Conservation (phyloP, 1,140 invertebrate species). For the Bathynomus jamesi region DNA sequence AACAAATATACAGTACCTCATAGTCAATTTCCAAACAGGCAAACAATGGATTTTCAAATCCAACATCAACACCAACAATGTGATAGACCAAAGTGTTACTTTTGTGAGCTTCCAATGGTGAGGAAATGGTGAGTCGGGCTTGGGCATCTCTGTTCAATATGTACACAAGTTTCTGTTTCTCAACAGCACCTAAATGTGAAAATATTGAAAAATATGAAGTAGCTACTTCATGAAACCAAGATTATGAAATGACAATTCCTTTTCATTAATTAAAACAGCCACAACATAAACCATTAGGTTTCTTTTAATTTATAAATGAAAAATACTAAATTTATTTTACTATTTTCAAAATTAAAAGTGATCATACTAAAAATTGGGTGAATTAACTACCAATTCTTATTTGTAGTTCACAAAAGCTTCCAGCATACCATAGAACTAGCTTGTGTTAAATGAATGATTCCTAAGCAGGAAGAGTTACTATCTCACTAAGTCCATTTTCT, state of each 20-base stretch:
- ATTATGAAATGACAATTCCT: conserved; percentile 3
- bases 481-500: too few relatives aligned
- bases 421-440: too few relatives aligned
- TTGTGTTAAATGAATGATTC: too few relatives aligned
- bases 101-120: conserved; percentile 97
- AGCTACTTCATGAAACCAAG: conserved; percentile 4
- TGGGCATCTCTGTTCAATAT: conserved; percentile 97
- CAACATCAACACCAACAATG: conserved; percentile 97
- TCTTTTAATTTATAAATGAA: too few relatives aligned
- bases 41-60: conserved; percentile 99
- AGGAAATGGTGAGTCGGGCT: conserved; percentile 94
- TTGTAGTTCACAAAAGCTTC: too few relatives aligned
- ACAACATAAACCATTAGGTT: too few relatives aligned
- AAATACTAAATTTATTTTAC: too few relatives aligned
- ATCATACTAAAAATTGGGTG: too few relatives aligned
- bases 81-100: conserved; percentile 98
- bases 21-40: conserved; percentile 99
- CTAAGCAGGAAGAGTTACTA: too few relatives aligned
- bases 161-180: conserved; percentile 98
- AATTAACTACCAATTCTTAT: too few relatives aligned
- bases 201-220: conserved; percentile 34
- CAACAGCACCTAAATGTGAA: conserved; percentile 67
- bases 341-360: too few relatives aligned
- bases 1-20: too few relatives aligned
- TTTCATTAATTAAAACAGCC: not conserved